phyloP scores from a whole-genome alignment of 2,797 vertebrate species.

The Sebastes kiyomatsui region DNA sequence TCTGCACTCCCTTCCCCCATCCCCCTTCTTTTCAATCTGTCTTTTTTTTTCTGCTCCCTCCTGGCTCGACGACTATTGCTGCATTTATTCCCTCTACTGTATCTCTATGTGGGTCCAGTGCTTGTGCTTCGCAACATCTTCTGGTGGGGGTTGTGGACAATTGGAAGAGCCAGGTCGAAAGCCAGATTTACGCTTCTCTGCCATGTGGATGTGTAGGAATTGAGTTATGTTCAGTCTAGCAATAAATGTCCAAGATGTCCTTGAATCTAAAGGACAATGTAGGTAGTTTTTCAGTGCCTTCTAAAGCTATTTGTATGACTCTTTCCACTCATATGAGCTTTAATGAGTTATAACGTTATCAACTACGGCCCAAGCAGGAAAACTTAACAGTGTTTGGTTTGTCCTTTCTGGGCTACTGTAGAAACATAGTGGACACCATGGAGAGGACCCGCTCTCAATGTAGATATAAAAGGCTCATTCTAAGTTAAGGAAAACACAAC shows the following conservation, averaged over 20 bases:
- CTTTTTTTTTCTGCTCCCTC: constrained; percentile 24
- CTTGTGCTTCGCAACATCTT: constrained; percentile 1
- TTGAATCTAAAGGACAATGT: not conserved
- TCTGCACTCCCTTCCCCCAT: constrained; percentile 37
- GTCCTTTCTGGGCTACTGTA: too few relatives aligned
- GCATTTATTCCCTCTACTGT: constrained; percentile 31
- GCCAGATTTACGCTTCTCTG: not conserved
- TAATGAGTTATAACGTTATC: not conserved
- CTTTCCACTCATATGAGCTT: not conserved
- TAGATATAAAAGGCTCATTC: too few relatives aligned
- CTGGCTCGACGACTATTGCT: constrained; percentile 17
- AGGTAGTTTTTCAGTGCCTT: not conserved
- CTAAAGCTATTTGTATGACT: not conserved
- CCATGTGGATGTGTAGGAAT: not conserved
- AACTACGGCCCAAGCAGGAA: too few relatives aligned
- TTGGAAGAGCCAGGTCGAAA: not conserved
- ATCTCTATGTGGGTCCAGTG: not conserved
- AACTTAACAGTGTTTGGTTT: too few relatives aligned
- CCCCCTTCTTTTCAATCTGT: constrained; percentile 36
- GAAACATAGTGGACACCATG: too few relatives aligned
- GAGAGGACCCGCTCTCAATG: too few relatives aligned
- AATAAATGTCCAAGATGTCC: not conserved
- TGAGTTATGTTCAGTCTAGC: not conserved
- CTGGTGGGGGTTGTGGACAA: not conserved
- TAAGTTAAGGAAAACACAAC: too few relatives aligned